These are phyloP conservation scores for Tenebrosternarchus preto DNA, from an alignment of 2,113 vertebrate species.

Conservation along the genomic window DNA sequence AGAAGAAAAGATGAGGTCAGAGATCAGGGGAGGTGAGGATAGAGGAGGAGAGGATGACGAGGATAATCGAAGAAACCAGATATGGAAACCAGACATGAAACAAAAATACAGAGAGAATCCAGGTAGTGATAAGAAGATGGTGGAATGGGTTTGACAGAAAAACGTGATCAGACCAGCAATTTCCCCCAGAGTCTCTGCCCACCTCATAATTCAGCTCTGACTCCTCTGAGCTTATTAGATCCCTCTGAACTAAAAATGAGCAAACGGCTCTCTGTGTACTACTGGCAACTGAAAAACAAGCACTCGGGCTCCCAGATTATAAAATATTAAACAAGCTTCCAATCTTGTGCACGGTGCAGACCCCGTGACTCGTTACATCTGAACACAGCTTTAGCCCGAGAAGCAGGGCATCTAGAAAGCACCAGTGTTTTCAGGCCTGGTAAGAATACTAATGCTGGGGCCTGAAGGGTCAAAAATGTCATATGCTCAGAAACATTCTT, in stretches of 20 bases:
- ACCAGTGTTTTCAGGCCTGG: not conserved
- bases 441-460: not conserved
- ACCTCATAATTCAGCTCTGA: not conserved
- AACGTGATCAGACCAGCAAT: slow-evolving; percentile 57
- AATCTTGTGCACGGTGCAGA: slow-evolving; percentile 29
- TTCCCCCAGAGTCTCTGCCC: not conserved
- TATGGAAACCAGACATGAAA: not conserved
- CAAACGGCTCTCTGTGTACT: slow-evolving; percentile 20
- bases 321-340: slow-evolving; percentile 36
- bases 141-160: slow-evolving; percentile 31
- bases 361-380: slow-evolving; percentile 37
- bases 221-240: not conserved
- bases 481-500: not conserved
- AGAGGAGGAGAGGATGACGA: slow-evolving; percentile 15
- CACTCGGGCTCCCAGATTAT: slow-evolving; percentile 4
- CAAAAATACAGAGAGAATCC: slow-evolving; percentile 29
- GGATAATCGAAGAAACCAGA: slow-evolving; percentile 14
- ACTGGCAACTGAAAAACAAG: not conserved
- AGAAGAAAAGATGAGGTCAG: not conserved
- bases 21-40: not conserved
- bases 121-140: slow-evolving; percentile 21
- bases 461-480: not conserved
- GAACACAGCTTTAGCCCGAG: slow-evolving; percentile 27
- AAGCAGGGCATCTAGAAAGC: too few relatives aligned
- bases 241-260: not conserved